Evolutionary conservation across 37 sponge, comb jelly and placozoan species (phyloP), one percentile per base, ranked within the genome.

Genomic region (Hormiphora californensis): DNA sequence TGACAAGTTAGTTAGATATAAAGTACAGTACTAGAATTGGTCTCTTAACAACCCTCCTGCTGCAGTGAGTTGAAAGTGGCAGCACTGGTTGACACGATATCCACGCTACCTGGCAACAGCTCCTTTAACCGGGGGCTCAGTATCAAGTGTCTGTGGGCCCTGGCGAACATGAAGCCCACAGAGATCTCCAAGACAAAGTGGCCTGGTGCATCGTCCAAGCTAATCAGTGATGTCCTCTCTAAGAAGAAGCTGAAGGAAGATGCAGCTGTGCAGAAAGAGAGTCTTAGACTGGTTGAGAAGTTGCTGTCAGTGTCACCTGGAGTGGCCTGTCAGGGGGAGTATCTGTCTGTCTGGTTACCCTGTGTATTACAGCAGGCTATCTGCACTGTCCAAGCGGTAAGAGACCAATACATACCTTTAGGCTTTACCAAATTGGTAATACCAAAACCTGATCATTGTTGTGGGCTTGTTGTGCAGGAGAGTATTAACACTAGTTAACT

Each of bases 231-330:
- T 73, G 21, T 73, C 21, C 39, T 73, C 81, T 43, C 40, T 19
- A 43, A 73, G 39, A 73, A 73, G 46, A 46, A 43, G 1, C 46
- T 73, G 27, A 73, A 73, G 44, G 81, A 73, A 5, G 81, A 73
- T 28, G 81, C 43, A 2, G 81, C 81, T 23, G 81, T 73, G 12
- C 81, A 73, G 46, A 73, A 73, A 28, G 81, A 73, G 81, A n/a
- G 40, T n/a, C 36, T 73, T 23, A 39, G 81, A n/a, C 25, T 73
- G 44, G 21, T 73, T 4, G 81, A 73, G 28, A 73, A 73, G 81
- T 43, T 73, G 81, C 25, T 73, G 44, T n/a, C 43, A 46, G 21
- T 46, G 0, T 43, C 35, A n/a, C 81, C 81, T 11, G 28, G 38
- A 0, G 25, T 30, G 2, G 41, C n/a, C 2, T 73, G 81, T 73